Evolutionary conservation across 2,797 vertebrate genomes (phyloP).

Genomic region (Podargus strigoides): DNA sequence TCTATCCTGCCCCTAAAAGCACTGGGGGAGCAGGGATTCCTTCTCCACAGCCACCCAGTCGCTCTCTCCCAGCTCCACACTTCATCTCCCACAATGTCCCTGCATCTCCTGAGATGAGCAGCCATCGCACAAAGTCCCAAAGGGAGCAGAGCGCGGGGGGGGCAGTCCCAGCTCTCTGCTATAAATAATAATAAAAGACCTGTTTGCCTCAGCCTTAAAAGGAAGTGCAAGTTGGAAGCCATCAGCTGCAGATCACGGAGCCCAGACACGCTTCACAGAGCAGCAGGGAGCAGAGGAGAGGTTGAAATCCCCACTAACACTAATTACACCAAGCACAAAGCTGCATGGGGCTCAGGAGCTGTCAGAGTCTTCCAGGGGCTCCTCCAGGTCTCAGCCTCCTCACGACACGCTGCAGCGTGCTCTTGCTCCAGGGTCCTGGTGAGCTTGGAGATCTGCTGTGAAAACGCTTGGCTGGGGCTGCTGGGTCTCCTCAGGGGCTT

Average conservation of each 20-base stretch:
- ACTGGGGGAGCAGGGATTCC: fast-evolving
- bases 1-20: neutral
- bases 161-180: neutral
- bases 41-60: fast-evolving
- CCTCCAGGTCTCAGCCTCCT: neutral
- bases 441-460: neutral
- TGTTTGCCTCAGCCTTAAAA: neutral
- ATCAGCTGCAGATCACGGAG: neutral
- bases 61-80: neutral
- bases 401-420: fast-evolving
- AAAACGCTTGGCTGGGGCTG: fast-evolving
- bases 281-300: neutral
- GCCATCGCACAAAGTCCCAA: neutral
- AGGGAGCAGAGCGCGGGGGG: neutral
- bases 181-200: neutral
- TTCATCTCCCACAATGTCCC: neutral
- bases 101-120: fast-evolving
- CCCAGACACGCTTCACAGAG: neutral
- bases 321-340: neutral
- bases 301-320: neutral
- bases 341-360: neutral
- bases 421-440: fast-evolving
- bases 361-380: neutral
- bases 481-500: neutral
- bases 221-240: neutral